phyloP scores from a whole-genome alignment of 1,140 invertebrate genomes.

The Andricus grossulariae region DNA sequence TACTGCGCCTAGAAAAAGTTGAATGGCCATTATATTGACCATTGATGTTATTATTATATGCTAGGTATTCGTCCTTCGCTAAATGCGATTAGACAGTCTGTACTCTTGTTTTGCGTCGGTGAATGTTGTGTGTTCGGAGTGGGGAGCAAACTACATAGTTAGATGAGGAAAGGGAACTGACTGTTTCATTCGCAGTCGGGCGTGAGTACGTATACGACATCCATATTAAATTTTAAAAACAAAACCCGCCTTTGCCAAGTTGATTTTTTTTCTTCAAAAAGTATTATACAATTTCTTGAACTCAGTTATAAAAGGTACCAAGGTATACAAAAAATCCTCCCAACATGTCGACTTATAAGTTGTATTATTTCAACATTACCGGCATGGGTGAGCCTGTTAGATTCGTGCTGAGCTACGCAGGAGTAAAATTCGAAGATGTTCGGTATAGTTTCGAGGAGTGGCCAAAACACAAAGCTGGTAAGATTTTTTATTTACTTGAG shows the following conservation, averaged over 20 bases:
- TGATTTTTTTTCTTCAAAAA: too few relatives aligned
- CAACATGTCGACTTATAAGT: constrained; percentile 70
- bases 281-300: too few relatives aligned
- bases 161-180: too few relatives aligned
- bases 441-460: constrained; percentile 72
- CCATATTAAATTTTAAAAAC: too few relatives aligned
- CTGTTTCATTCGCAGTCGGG: too few relatives aligned
- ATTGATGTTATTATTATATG: background rate
- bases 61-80: background rate
- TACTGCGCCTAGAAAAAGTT: too few relatives aligned
- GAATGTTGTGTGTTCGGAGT: too few relatives aligned
- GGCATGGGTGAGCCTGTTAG: constrained; percentile 80
- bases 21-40: constrained; percentile 1
- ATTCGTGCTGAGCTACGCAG: constrained; percentile 77
- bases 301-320: too few relatives aligned
- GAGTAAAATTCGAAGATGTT: constrained; percentile 79
- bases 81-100: background rate
- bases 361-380: constrained; percentile 79
- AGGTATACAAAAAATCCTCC: background rate
- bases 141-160: too few relatives aligned
- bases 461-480: constrained; percentile 70
- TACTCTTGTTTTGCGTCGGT: too few relatives aligned
- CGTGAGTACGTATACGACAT: too few relatives aligned
- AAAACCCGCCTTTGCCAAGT: too few relatives aligned
- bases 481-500: constrained; percentile 31